phyloP scores from a whole-genome alignment of 2,797 vertebrate species.

The Echiichthys vipera region DNA sequence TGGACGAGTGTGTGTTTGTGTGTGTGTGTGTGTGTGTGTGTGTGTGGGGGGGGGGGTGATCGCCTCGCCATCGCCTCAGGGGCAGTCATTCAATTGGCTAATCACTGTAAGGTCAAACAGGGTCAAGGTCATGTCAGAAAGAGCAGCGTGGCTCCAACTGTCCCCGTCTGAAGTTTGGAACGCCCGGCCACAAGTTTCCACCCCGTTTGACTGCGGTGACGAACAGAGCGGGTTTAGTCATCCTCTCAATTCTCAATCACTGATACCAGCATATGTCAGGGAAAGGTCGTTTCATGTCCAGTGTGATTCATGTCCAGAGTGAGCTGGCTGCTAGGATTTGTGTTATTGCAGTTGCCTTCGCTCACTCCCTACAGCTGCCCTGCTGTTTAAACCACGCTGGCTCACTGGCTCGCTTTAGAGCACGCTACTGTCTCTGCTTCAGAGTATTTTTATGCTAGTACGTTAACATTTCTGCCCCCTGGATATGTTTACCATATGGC shows the following conservation, averaged over 20 bases:
- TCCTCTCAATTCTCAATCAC: conserved; percentile 73
- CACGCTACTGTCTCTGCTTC: conserved; percentile 46
- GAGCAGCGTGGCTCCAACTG: conserved; percentile 12
- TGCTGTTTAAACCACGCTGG: conserved; percentile 59
- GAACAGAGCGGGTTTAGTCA: conserved; percentile 72
- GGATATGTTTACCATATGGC: conserved; percentile 67
- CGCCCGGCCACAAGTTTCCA: conserved; percentile 19
- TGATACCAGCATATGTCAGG: conserved; percentile 75
- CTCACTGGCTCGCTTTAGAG: conserved; percentile 52
- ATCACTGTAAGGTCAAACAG: conserved; percentile 64
- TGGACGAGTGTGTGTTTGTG: conserved; percentile 73
- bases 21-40: conserved; percentile 65
- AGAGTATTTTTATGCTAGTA: conserved; percentile 67
- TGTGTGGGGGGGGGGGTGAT: conserved; percentile 47
- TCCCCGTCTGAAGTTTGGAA: conserved; percentile 45
- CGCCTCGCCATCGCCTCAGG: conserved; percentile 49
- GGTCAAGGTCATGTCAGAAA: conserved; percentile 68
- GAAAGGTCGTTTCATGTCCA: conserved; percentile 71
- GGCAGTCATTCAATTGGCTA: conserved; percentile 65
- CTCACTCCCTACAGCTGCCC: conserved; percentile 69
- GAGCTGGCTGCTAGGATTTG: conserved; percentile 69
- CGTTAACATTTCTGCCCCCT: conserved; percentile 54
- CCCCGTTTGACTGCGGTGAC: conserved; percentile 26
- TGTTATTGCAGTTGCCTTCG: conserved; percentile 72
- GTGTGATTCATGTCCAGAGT: conserved; percentile 74